Base-by-base conservation (phyloP, 2,888 invertebrate species). In the Actias luna region DNA sequence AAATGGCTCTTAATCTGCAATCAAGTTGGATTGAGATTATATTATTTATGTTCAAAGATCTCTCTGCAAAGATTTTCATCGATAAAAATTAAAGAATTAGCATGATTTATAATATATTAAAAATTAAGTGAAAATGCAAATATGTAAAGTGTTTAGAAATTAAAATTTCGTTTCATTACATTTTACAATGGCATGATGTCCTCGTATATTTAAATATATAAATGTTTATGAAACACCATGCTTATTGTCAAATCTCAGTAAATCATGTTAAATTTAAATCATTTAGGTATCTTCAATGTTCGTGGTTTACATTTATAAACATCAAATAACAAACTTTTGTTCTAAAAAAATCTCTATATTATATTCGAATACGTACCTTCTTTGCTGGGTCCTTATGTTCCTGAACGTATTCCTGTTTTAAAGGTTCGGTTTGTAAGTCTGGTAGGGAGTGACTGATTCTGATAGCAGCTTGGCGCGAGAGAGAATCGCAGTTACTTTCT, bases 361-460 rank as follows among this genome's bases (percentile, higher is more conserved):
- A 5, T 7, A 33, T 46, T 8, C 8, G 25, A 16, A 16, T 14
- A 58, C 74, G 79, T 84, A 96, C 95, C 94, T 96, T 96, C 78
- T 95, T 96, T 36, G 91, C 93, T 22, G 94, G 92, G 64, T 95
- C 95, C 75, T 95, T 95, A 69, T 95, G 95, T 65, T 96, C 95
- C 75, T 95, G 95, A 0, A 96, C 95, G 70, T 95, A 95, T 77
- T 94, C 95, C 70, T 94, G 94, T 72, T 94, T 95, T 73, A 94
- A 79, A 0, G 94, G 95, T 70, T 96, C 95, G 0, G 94, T 94
- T 75, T 95, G 95, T 59, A 96, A 93, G 74, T 96, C 96, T 0
- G 96, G 96, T 27, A 96, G 84, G 0, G 96, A 96, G 80, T 96
- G 96, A 73, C 96, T 96, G 83, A 96, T 96, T 62, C 95, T 93